These are phyloP conservation scores for Ceyx melanurus DNA, from an alignment of 2,113 vertebrate species.

Conservation along the genomic window DNA sequence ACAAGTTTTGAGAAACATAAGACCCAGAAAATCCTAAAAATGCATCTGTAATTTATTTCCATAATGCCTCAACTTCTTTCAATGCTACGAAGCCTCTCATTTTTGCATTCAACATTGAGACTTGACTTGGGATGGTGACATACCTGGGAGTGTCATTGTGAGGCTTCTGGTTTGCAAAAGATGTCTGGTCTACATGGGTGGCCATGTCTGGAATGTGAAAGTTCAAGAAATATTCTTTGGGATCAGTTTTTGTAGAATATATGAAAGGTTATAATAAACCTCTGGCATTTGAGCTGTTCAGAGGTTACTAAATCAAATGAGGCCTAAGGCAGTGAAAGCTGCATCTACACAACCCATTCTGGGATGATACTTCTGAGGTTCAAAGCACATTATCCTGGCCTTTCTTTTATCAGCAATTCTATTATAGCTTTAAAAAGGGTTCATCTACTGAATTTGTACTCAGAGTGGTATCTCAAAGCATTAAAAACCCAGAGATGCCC, in stretches of 20 bases:
- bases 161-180: constrained; percentile 17
- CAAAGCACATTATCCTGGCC: neutral
- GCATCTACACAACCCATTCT: neutral
- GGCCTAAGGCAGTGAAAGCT: neutral
- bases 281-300: neutral
- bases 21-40: neutral
- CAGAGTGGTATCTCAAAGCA: neutral
- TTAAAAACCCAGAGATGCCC: neutral
- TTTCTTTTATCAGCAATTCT: neutral
- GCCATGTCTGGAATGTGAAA: neutral
- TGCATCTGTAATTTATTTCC: neutral
- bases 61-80: neutral
- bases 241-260: neutral
- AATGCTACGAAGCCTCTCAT: neutral
- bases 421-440: neutral
- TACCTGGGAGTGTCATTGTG: constrained; percentile 17
- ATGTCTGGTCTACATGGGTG: neutral
- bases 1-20: neutral
- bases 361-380: neutral
- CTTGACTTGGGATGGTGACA: neutral
- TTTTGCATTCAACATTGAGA: neutral
- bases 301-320: constrained; percentile 24
- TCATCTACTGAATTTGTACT: neutral
- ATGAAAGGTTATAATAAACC: neutral
- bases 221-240: neutral